Evolutionary conservation across 2,113 vertebrate genomes (phyloP).

Genomic region (Sebastes schlegelii): DNA sequence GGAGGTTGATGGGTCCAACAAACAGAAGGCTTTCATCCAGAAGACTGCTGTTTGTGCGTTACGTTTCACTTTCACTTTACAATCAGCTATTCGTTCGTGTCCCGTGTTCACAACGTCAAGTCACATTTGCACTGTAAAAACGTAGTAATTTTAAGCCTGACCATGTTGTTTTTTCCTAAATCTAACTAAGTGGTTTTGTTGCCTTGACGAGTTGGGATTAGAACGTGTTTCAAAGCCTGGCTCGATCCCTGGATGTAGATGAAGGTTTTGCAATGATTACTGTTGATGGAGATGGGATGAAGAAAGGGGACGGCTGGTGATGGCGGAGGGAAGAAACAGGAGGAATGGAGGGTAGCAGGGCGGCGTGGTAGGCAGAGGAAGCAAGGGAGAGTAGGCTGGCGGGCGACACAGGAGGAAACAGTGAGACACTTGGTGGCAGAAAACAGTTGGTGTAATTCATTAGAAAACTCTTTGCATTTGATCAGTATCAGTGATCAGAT

Average conservation of each 20-base stretch:
- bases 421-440: not conserved
- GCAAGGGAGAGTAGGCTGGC: not conserved
- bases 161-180: no score
- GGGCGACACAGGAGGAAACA: not conserved
- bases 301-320: not conserved
- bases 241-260: not conserved
- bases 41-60: no score
- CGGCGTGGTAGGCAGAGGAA: not conserved
- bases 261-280: not conserved
- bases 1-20: no score
- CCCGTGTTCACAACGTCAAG: no score
- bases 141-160: no score
- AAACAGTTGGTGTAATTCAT: not conserved
- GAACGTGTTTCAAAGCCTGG: no score
- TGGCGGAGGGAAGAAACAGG: not conserved
- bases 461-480: not conserved
- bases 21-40: no score
- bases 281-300: not conserved
- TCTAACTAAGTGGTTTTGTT: no score
- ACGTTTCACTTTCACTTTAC: no score
- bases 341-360: not conserved
- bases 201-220: no score
- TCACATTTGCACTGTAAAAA: no score
- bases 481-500: constrained; percentile 11
- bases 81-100: no score